These are phyloP conservation scores for Chrosomus eos DNA, from an alignment of 2,797 vertebrate genomes.

Conservation along the genomic window DNA sequence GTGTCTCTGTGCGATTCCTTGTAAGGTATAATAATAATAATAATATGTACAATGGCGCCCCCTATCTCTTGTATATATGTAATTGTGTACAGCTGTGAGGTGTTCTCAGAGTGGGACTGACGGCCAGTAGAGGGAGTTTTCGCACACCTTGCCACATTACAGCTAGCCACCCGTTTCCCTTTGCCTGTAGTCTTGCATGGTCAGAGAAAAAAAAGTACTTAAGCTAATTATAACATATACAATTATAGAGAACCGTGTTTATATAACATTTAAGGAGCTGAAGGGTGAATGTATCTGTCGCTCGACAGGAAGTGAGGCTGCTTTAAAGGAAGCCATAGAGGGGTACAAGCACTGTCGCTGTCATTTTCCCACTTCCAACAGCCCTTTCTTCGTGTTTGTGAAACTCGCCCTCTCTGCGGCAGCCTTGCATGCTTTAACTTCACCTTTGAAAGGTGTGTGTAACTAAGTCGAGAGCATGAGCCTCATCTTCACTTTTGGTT, in stretches of 20 bases:
- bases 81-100: slow-evolving; percentile 87
- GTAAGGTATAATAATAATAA: slow-evolving; percentile 67
- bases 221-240: slow-evolving; percentile 83
- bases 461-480: slow-evolving; percentile 28
- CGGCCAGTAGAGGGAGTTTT: slow-evolving; percentile 88
- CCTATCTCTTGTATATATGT: slow-evolving; percentile 82
- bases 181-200: slow-evolving; percentile 91
- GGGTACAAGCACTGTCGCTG: slow-evolving; percentile 24
- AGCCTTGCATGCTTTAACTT: slow-evolving; percentile 48
- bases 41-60: slow-evolving; percentile 61
- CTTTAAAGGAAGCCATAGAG: slow-evolving; percentile 24
- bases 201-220: slow-evolving; percentile 71
- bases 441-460: neutral
- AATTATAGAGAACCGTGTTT: slow-evolving; percentile 77
- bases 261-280: slow-evolving; percentile 68
- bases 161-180: slow-evolving; percentile 80
- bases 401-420: slow-evolving; percentile 2
- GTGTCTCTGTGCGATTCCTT: slow-evolving; percentile 71
- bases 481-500: slow-evolving; percentile 42
- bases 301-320: slow-evolving; percentile 51
- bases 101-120: slow-evolving; percentile 87
- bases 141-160: slow-evolving; percentile 87
- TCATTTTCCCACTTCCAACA: neutral
- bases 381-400: slow-evolving; percentile 24
- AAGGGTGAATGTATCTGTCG: slow-evolving; percentile 49